These are phyloP conservation scores for Leucophenga varia DNA, from an alignment of 1,140 invertebrate genomes.

Conservation along the genomic window DNA sequence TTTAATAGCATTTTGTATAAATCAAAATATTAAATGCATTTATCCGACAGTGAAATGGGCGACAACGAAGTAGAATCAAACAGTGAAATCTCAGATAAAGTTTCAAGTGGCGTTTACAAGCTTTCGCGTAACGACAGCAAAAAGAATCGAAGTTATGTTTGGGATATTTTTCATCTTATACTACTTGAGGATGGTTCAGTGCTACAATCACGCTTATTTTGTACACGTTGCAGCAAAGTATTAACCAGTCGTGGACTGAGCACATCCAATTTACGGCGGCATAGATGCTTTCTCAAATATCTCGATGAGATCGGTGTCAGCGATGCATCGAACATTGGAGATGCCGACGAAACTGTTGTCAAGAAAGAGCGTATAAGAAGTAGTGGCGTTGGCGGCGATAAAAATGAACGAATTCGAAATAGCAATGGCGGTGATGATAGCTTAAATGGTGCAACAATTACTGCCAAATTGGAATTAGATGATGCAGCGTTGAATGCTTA, in stretches of 20 bases:
- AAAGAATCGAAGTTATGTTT: constrained; percentile 34
- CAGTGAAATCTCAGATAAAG: constrained; percentile 32
- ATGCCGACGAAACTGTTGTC: too few species aligned
- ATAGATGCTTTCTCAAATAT: constrained; percentile 34
- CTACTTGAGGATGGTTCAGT: constrained; percentile 32
- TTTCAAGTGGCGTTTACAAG: constrained; percentile 31
- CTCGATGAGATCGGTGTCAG: constrained; percentile 22
- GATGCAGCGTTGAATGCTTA: constrained; percentile 21
- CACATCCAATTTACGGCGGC: constrained; percentile 35
- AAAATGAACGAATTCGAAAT: too few species aligned
- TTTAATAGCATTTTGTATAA: too few species aligned
- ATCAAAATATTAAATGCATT: too few species aligned
- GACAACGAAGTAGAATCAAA: too few species aligned
- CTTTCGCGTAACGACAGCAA: constrained; percentile 24
- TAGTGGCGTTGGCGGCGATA: too few species aligned
- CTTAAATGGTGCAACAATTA: constrained; percentile 7
- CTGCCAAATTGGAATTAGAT: constrained; percentile 10
- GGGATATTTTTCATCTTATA: constrained; percentile 37
- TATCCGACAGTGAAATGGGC: too few species aligned
- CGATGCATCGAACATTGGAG: too few species aligned
- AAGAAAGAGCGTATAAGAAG: too few species aligned
- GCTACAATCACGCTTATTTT: constrained; percentile 31
- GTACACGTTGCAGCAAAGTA: constrained; percentile 30
- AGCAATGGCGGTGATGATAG: constrained; percentile 16
- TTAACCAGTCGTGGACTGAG: constrained; percentile 37